Evolutionary conservation across 2,888 invertebrate species (phyloP), one percentile per base, ranked within the genome.

Genomic region (Sarcophaga subvicina): DNA sequence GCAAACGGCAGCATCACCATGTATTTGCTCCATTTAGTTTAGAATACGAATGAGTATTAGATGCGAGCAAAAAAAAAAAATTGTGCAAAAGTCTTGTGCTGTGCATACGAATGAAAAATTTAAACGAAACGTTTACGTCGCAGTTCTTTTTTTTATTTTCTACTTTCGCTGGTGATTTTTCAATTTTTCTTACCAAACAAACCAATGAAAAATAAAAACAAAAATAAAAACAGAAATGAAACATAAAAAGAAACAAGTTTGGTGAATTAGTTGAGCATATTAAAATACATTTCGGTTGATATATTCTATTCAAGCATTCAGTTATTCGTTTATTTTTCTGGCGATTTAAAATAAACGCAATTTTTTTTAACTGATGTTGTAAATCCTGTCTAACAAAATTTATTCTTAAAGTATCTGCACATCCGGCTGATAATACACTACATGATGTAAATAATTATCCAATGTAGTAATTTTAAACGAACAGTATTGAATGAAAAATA

Each of bases 131-230:
- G 72, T 83, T 83, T 73, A 54, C 5, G 80, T 77, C 80, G 64
- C 75, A 64, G 77, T 83, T 80, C 80, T 67, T 75, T 83, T 83
- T 72, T 83, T 80, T 83, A 83, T 78, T 83, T 83, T 64, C 73
- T 17, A 5, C 2, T 83, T 83, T 80, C 60, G 22, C 25, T 81
- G 20, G 75, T 37, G 17, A 54, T 63, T 54, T 45, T 22, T 4
- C 17, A 10, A 12, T 70, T 67, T 72, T 67, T 25, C 73, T 79
- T 69, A 8, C n/a, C 45, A 63, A 37, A 3, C 62, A 73, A 69
- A 64, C 49, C 54, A 72, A 37, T 37, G 8, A 37, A 37, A 37
- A 37, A 37, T 10, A 37, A 37, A 37, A 37, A 37, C 3, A 37
- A 37, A 37, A 37, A 37, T 5, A 27, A 27, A 27, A 27, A 27